Percentiles rank a stretch among this genome's conserved stretches.
phyloP scores from a whole-genome alignment of 2,888 invertebrate species.

The Alloscopus bannaensis region DNA sequence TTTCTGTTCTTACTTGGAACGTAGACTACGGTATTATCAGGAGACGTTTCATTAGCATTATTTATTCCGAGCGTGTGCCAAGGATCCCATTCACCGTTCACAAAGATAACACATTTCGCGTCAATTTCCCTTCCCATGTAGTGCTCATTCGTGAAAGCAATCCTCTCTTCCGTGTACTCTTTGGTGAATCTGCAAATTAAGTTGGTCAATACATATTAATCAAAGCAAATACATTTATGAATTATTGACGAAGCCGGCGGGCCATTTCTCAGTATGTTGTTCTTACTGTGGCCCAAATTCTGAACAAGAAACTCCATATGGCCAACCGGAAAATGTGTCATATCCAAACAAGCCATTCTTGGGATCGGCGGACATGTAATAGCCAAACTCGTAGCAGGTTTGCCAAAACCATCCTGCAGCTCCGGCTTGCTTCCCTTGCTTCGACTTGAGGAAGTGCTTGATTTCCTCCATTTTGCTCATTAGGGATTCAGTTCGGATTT shows the following conservation, averaged over 20 bases:
- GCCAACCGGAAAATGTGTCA: conserved; percentile 74
- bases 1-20: conserved; percentile 23
- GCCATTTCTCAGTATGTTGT: neutral
- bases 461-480: conserved; percentile 19
- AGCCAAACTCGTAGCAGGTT: conserved; percentile 78
- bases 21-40: conserved; percentile 74
- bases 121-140: conserved; percentile 75
- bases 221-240: neutral
- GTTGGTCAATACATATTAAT: neutral
- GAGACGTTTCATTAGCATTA: conserved; percentile 72
- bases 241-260: neutral
- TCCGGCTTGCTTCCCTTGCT: conserved; percentile 43
- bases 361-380: conserved; percentile 76
- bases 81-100: conserved; percentile 77
- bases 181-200: conserved; percentile 41
- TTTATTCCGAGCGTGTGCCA: conserved; percentile 77
- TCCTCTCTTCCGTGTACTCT: conserved; percentile 41
- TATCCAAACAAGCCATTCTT: conserved; percentile 76
- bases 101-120: conserved; percentile 75
- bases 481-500: neutral
- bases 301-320: conserved; percentile 75
- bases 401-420: conserved; percentile 76
- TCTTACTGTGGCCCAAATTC: conserved; percentile 74
- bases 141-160: conserved; percentile 44
- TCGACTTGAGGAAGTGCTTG: conserved; percentile 30